Evolutionary conservation across 2,888 invertebrate species (phyloP), one percentile per base, ranked within the genome.

Genomic region (Dysmachus trigonus): DNA sequence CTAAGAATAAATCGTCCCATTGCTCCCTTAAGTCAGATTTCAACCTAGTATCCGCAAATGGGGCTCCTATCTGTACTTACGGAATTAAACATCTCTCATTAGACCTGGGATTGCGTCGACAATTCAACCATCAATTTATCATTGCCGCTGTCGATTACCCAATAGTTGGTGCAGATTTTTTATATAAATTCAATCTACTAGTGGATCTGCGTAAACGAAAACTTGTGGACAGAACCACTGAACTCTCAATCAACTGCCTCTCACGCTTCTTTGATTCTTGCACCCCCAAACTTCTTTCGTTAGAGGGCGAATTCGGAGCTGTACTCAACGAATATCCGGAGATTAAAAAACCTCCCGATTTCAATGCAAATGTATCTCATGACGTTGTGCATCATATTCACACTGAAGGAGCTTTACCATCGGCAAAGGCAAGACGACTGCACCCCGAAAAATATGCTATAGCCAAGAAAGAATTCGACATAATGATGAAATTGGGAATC

Each of bases 391-490:
- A 73, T 22, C 4, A 30, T 4, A 13, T 73, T 73, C 27, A 22
- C 73, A 73, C 87, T 4, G 10, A 73, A 6, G 73, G 73, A 5
- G 5, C 73, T 13, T 15, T 88, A 4, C 81, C 87, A 10, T 35
- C 86, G 31, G 81, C 88, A 33, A 85, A 87, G 4, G 85, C 87
- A 1, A 82, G 88, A 18, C 53, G 86, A 0, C 83, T 89, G 0
- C 73, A 88, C 3, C 88, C 88, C 0, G 89, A 90, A 13, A 88
- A 88, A 83, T 86, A 89, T 2, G 30, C 71, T 10, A 88, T 87
- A 2, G 89, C 89, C 2, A 89, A 89, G 81, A 15, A 51, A 7
- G 88, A 89, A 22, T 89, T 89, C 74, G 38, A 88, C 7, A 47
- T 76, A 0, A 88, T 90, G 88, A 18, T 88, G 0, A 87, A 88